Conservation (phyloP, 2,113 vertebrate genomes). For the Saimiri boliviensis region DNA sequence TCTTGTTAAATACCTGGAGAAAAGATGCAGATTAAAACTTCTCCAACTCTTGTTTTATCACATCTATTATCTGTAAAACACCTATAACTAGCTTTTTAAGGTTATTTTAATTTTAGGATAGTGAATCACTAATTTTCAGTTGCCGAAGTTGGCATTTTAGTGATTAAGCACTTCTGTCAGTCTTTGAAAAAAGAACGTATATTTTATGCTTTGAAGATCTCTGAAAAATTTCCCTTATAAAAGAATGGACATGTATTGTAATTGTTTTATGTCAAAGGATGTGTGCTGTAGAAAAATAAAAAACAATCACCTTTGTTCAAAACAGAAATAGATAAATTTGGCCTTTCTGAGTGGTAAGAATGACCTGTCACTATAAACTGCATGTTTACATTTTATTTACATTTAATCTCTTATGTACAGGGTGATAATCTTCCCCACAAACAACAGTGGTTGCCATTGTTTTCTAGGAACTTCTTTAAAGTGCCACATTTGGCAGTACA, state of each 20-base stretch:
- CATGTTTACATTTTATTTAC: conserved; percentile 87
- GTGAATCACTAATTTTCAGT: conserved; percentile 86
- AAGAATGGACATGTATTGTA: conserved; percentile 88
- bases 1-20: neutral
- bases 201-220: conserved; percentile 88
- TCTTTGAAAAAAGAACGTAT: conserved; percentile 54
- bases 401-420: conserved; percentile 80
- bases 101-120: conserved; percentile 86
- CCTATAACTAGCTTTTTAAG: conserved; percentile 85
- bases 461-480: conserved; percentile 86
- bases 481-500: conserved; percentile 87
- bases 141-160: conserved; percentile 85
- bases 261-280: conserved; percentile 85
- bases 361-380: conserved; percentile 84
- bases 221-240: conserved; percentile 84
- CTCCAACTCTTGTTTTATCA: conserved; percentile 78
- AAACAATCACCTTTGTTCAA: conserved; percentile 71
- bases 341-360: conserved; percentile 80
- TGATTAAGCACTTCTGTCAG: conserved; percentile 85
- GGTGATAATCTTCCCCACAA: conserved; percentile 78
- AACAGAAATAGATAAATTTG: conserved; percentile 78
- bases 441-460: conserved; percentile 76
- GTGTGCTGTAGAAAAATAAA: conserved; percentile 82
- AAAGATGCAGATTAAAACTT: neutral
- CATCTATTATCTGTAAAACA: conserved; percentile 84